Conservation (phyloP, 2,888 invertebrate genomes). For the Anthophora plumipes region DNA sequence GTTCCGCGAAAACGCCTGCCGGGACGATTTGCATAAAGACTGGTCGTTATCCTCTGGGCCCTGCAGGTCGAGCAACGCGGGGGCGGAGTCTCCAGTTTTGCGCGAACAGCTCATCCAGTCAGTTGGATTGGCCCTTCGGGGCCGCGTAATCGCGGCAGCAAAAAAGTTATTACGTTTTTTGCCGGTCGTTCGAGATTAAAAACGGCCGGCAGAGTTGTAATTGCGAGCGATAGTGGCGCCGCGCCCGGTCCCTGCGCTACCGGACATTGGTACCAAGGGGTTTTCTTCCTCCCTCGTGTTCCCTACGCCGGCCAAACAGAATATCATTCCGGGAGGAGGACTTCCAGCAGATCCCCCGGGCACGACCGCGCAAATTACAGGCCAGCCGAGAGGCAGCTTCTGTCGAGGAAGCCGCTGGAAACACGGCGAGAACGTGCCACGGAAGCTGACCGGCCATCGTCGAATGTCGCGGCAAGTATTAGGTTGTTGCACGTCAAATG, state of each 20-base stretch:
- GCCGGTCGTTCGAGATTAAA: slow-evolving; percentile 75
- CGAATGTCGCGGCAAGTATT: not conserved
- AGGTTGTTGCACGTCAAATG: too few species aligned
- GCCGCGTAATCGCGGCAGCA: slow-evolving; percentile 61
- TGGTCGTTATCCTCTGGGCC: slow-evolving; percentile 62
- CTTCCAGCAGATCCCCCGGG: slow-evolving; percentile 73
- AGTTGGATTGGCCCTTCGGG: not conserved
- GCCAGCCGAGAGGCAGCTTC: slow-evolving; percentile 65
- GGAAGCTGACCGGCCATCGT: slow-evolving; percentile 59
- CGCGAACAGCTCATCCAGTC: slow-evolving; percentile 53
- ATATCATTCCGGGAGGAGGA: slow-evolving; percentile 72
- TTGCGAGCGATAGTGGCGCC: slow-evolving; percentile 73
- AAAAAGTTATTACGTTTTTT: slow-evolving; percentile 77
- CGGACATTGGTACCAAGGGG: slow-evolving; percentile 51
- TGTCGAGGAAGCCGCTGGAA: slow-evolving; percentile 58
- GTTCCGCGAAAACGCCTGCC: slow-evolving; percentile 50
- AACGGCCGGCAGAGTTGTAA: slow-evolving; percentile 72
- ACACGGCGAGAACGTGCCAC: slow-evolving; percentile 68
- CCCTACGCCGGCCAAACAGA: slow-evolving; percentile 47
- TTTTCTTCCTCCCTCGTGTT: slow-evolving; percentile 30
- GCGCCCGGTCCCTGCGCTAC: slow-evolving; percentile 59
- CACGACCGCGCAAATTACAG: slow-evolving; percentile 82
- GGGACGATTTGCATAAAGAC: slow-evolving; percentile 67
- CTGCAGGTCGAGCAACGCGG: slow-evolving; percentile 51
- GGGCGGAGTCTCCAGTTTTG: slow-evolving; percentile 71